A percentile compares a stretch with the other conserved stretches of the same genome.
Evolutionary conservation across 2,797 vertebrate species (phyloP).

Genomic region (Urophycis tenuis): DNA sequence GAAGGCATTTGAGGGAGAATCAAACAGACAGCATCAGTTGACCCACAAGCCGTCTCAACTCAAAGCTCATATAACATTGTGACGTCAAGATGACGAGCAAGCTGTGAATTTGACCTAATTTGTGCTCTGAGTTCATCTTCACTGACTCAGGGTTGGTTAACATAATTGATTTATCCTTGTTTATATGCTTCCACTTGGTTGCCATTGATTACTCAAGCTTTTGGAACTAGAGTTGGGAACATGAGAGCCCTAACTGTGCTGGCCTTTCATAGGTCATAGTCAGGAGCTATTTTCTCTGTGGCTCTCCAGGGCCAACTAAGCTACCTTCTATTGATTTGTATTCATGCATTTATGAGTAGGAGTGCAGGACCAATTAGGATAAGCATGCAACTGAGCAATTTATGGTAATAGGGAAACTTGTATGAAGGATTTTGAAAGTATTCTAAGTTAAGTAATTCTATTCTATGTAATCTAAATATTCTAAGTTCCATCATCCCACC

Average conservation of each 20-base stretch:
- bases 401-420: neutral
- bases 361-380: neutral
- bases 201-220: slow-evolving; percentile 30
- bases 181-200: slow-evolving; percentile 10
- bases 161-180: slow-evolving; percentile 26
- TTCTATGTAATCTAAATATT: too few species aligned
- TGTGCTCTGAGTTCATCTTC: slow-evolving; percentile 18
- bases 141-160: slow-evolving; percentile 8
- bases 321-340: slow-evolving; percentile 37
- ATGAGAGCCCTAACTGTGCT: slow-evolving; percentile 25
- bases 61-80: neutral
- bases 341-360: slow-evolving; percentile 8
- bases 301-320: slow-evolving; percentile 29
- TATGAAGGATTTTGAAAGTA: slow-evolving; percentile 16
- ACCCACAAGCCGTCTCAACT: too few species aligned
- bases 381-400: neutral
- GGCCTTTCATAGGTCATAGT: slow-evolving; percentile 31
- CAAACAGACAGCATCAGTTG: too few species aligned
- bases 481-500: neutral
- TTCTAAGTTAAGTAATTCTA: too few species aligned
- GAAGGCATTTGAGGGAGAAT: too few species aligned
- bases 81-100: neutral
- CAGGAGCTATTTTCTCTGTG: slow-evolving; percentile 32
- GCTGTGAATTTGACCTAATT: neutral
- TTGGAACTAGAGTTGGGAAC: slow-evolving; percentile 16